A percentile compares a stretch with the other conserved stretches of the same genome.
phyloP scores from a whole-genome alignment of 2,888 invertebrate species.

The Eupithecia vulgata region DNA sequence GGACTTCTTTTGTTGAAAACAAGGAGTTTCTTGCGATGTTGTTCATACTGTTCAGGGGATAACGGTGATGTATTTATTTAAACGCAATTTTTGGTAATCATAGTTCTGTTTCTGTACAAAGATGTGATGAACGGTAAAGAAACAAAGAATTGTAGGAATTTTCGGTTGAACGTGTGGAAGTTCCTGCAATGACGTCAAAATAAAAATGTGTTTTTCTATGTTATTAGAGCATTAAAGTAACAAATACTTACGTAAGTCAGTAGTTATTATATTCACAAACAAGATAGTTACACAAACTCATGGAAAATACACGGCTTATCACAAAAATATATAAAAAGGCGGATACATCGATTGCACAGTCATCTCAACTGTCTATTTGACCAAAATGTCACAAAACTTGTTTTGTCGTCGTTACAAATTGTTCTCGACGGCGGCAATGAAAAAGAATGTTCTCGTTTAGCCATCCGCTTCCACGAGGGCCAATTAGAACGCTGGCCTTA shows the following conservation, averaged over 20 bases:
- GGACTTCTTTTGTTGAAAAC: background rate
- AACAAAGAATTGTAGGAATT: slow-evolving; percentile 42
- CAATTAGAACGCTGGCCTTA: no score
- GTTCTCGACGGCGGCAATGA: slow-evolving; percentile 28
- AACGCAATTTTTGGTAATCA: background rate
- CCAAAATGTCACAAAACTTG: slow-evolving; percentile 63
- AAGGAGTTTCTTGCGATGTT: background rate
- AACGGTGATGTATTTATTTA: background rate
- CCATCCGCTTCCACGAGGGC: background rate
- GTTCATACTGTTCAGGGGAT: background rate
- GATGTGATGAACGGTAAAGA: background rate
- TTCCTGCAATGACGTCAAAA: slow-evolving; percentile 78
- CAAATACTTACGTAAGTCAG: slow-evolving; percentile 40
- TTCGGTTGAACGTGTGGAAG: slow-evolving; percentile 67
- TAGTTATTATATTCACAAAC: slow-evolving; percentile 37
- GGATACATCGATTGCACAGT: slow-evolving; percentile 78
- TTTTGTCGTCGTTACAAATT: slow-evolving; percentile 50
- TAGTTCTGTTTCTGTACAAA: background rate
- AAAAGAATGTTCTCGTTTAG: slow-evolving; percentile 52
- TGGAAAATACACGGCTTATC: slow-evolving; percentile 24
- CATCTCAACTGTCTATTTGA: slow-evolving; percentile 79
- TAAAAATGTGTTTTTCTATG: slow-evolving; percentile 42
- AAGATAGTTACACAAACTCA: slow-evolving; percentile 35
- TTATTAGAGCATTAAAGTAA: slow-evolving; percentile 25
- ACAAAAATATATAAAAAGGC: slow-evolving; percentile 61